phyloP scores from a whole-genome alignment of 2,888 invertebrate species.

The Limnephilus lunatus region DNA sequence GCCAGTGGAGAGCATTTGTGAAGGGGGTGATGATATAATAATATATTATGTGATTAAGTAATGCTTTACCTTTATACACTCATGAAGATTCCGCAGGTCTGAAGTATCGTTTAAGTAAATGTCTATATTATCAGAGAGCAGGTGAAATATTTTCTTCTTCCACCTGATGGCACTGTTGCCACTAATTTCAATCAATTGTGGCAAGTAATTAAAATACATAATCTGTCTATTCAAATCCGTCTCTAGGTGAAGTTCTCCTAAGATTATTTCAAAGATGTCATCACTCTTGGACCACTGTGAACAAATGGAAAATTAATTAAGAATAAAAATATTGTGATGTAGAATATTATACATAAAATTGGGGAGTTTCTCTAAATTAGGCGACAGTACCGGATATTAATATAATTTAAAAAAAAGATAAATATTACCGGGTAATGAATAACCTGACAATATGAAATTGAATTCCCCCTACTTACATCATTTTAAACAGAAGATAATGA shows the following conservation, averaged over 20 bases:
- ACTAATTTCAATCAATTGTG: constrained; percentile 51
- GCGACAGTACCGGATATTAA: no score
- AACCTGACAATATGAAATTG: not conserved
- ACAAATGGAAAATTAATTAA: not conserved
- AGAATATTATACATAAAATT: not conserved
- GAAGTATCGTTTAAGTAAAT: constrained; percentile 51
- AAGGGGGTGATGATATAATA: not conserved
- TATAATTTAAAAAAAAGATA: no score
- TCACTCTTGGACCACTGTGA: constrained; percentile 63
- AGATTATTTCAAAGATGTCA: constrained; percentile 60
- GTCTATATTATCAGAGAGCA: constrained; percentile 58
- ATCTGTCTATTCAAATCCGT: constrained; percentile 51
- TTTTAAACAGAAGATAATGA: not conserved
- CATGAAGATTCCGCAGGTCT: constrained; percentile 35
- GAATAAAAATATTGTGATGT: not conserved
- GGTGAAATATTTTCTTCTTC: constrained; percentile 59
- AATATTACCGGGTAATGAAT: not conserved
- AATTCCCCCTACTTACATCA: not conserved
- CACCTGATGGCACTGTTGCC: constrained; percentile 62
- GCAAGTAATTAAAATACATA: constrained; percentile 59
- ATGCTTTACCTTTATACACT: constrained; percentile 47
- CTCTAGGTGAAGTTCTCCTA: constrained; percentile 55
- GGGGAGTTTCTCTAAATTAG: no score
- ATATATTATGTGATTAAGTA: not conserved
- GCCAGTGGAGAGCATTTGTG: not conserved